These are phyloP conservation scores for Plemyria rubiginata DNA, from an alignment of 2,888 invertebrate genomes.

Conservation along the genomic window DNA sequence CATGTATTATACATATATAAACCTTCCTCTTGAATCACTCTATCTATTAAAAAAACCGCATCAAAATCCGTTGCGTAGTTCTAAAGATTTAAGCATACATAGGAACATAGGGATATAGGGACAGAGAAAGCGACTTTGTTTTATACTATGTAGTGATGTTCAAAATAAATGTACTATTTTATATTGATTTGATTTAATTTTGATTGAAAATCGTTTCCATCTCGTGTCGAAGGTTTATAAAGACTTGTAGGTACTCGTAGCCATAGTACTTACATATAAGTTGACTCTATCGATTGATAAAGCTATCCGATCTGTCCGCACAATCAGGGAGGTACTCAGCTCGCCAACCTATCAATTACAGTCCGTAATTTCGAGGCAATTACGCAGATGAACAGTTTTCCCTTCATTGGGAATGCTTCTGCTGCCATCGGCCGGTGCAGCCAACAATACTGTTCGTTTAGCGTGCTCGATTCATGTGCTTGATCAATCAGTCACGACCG, in stretches of 20 bases:
- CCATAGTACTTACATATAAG: slow-evolving; percentile 1
- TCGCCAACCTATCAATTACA: slow-evolving; percentile 43
- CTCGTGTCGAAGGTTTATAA: background rate
- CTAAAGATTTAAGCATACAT: too few species aligned
- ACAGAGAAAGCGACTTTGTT: too few species aligned
- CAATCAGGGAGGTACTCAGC: slow-evolving; percentile 39
- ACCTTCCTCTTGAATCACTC: too few species aligned
- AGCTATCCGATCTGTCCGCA: slow-evolving; percentile 39
- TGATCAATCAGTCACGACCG: slow-evolving; percentile 21
- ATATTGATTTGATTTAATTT: too few species aligned
- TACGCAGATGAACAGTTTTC: slow-evolving; percentile 42
- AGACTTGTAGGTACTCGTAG: background rate
- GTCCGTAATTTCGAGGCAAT: slow-evolving; percentile 42
- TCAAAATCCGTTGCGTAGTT: too few species aligned
- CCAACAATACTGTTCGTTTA: slow-evolving; percentile 30
- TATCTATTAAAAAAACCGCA: too few species aligned
- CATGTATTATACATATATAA: too few species aligned
- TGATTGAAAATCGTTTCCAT: background rate
- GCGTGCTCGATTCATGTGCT: slow-evolving; percentile 5
- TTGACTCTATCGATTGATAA: slow-evolving; percentile 37
- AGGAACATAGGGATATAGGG: too few species aligned
- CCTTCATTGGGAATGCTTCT: slow-evolving; percentile 38
- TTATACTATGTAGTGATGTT: too few species aligned
- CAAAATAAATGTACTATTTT: too few species aligned
- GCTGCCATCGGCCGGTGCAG: slow-evolving; percentile 14